Conservation (phyloP, 2,797 vertebrate genomes). For the Phoeniculus purpureus region DNA sequence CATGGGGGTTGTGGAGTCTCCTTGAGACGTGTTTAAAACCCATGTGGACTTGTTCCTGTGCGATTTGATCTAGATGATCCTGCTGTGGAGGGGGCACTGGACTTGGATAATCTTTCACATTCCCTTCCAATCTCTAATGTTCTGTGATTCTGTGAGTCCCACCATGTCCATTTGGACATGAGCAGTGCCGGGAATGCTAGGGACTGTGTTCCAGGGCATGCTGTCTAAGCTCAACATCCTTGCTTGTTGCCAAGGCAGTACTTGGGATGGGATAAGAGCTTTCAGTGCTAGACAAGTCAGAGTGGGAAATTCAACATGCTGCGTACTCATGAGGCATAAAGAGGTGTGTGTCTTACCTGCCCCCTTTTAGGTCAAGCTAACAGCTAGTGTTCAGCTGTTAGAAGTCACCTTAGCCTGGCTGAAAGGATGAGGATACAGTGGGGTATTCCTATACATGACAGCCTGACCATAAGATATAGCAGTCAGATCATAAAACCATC, state of each 20-base stretch:
- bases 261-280: neutral
- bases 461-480: neutral
- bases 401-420: neutral
- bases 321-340: neutral
- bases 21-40: no score
- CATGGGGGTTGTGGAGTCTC: no score
- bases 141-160: neutral
- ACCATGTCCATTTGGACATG: neutral
- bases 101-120: no score
- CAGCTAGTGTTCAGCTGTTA: neutral
- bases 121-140: no score
- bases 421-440: neutral
- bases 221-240: neutral
- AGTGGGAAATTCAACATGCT: neutral
- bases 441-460: accelerated
- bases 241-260: neutral
- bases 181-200: neutral
- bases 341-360: neutral
- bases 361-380: neutral
- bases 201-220: neutral
- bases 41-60: no score
- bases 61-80: no score
- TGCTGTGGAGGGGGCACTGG: no score
- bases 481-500: neutral
- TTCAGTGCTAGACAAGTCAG: neutral